phyloP scores from a whole-genome alignment of 2,888 invertebrate species.

The Protula sp. region DNA sequence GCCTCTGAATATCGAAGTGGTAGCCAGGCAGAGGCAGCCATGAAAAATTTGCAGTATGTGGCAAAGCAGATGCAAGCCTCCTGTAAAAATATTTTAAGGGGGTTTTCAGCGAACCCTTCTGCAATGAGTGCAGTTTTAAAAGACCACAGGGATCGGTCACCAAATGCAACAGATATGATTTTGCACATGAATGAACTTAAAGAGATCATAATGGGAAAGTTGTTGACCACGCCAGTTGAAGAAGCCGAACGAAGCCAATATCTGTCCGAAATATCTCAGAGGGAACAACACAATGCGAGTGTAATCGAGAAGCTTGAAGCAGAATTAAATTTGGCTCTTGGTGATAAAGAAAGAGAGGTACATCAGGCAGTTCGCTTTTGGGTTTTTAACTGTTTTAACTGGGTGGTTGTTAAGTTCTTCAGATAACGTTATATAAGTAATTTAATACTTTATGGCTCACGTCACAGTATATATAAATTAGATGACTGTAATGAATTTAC shows the following conservation, averaged over 20 bases:
- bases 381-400: too few relatives aligned
- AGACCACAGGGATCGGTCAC: constrained; percentile 1
- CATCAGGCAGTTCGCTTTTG: too few relatives aligned
- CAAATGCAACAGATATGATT: constrained; percentile 26
- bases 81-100: constrained; percentile 43
- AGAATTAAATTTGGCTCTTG: constrained; percentile 44
- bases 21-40: constrained; percentile 33
- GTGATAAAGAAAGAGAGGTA: constrained; percentile 52
- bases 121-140: constrained; percentile 35
- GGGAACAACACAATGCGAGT: constrained; percentile 44
- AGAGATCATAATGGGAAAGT: constrained; percentile 44
- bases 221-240: constrained; percentile 52
- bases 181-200: constrained; percentile 38
- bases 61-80: constrained; percentile 46
- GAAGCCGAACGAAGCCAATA: constrained; percentile 47
- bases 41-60: constrained; percentile 38
- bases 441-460: too few relatives aligned
- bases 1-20: constrained; percentile 10
- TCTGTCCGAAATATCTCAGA: constrained; percentile 42
- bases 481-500: too few relatives aligned
- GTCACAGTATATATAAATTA: too few relatives aligned
- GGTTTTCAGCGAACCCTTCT: constrained; percentile 39
- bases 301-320: constrained; percentile 48
- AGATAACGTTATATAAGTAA: too few relatives aligned
- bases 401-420: too few relatives aligned